Percentiles rank a stretch among this genome's conserved stretches.
Conservation (phyloP, 2,888 invertebrate species). For the Tortricodes alternella region DNA sequence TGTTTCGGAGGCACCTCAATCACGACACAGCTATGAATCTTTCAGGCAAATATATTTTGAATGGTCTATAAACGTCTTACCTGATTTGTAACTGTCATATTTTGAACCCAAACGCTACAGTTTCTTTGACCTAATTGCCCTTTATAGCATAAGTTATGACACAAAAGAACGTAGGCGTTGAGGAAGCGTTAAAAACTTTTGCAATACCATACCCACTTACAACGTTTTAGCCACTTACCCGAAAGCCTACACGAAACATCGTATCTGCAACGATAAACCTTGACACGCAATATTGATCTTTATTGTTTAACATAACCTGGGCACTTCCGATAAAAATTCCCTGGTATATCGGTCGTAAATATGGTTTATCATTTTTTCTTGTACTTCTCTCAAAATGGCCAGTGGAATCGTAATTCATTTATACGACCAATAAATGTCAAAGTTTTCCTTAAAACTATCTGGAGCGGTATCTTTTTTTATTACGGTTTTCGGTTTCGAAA, state of each 20-base stretch:
- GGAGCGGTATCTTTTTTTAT: slow-evolving; percentile 38
- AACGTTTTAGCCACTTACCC: background rate
- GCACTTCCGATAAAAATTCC: slow-evolving; percentile 17
- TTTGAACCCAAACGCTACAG: background rate
- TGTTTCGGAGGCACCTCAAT: too few relatives aligned
- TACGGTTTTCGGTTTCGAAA: slow-evolving; percentile 31
- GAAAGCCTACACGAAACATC: slow-evolving; percentile 9
- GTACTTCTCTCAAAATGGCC: slow-evolving; percentile 55
- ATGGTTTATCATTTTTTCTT: slow-evolving; percentile 44
- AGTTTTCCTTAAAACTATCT: slow-evolving; percentile 59
- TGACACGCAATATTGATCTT: slow-evolving; percentile 30
- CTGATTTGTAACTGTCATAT: slow-evolving; percentile 24
- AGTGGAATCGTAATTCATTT: slow-evolving; percentile 58
- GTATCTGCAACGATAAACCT: slow-evolving; percentile 12
- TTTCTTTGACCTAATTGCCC: slow-evolving; percentile 9
- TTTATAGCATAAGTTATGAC: slow-evolving; percentile 2
- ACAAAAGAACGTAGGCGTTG: slow-evolving; percentile 12
- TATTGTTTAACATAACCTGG: slow-evolving; percentile 28
- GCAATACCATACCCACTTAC: slow-evolving; percentile 15
- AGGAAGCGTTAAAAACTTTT: slow-evolving; percentile 1
- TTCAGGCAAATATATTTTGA: background rate
- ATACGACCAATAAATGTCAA: slow-evolving; percentile 63
- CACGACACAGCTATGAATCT: background rate
- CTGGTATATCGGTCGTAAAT: slow-evolving; percentile 50
- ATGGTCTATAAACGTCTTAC: background rate